These are phyloP conservation scores for Muscicapa comitata DNA, from an alignment of 2,797 vertebrate species.

Conservation along the genomic window DNA sequence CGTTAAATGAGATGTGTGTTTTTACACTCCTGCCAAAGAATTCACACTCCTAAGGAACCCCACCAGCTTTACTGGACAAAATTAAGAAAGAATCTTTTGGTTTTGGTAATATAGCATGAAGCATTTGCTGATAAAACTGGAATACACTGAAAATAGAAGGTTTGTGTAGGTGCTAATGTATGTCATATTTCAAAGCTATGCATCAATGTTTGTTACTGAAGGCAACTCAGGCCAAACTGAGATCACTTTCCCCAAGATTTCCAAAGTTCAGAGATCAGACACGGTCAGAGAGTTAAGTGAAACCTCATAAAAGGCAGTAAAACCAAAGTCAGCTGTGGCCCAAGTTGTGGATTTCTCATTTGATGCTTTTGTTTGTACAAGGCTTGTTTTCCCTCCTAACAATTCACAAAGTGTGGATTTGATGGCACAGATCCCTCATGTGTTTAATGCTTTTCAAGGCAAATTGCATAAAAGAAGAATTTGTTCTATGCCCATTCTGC, in stretches of 20 bases:
- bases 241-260: not conserved
- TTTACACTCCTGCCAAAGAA: not conserved
- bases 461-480: not conserved
- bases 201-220: not conserved
- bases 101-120: not conserved
- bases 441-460: not conserved
- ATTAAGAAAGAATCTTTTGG: not conserved
- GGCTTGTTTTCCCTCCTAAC: not conserved
- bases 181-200: not conserved
- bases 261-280: not conserved
- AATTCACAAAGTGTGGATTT: not conserved
- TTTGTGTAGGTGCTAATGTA: slow-evolving; percentile 1
- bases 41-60: not conserved
- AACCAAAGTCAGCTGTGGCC: not conserved
- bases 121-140: not conserved
- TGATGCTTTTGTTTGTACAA: slow-evolving; percentile 5
- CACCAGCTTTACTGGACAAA: not conserved
- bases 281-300: not conserved
- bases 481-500: not conserved
- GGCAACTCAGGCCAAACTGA: not conserved
- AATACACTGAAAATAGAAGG: not conserved
- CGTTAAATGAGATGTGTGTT: not conserved
- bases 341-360: not conserved
- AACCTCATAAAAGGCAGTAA: not conserved
- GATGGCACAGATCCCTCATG: not conserved